Evolutionary conservation across 2,797 vertebrate genomes (phyloP).

Genomic region (Lacerta bilineata): DNA sequence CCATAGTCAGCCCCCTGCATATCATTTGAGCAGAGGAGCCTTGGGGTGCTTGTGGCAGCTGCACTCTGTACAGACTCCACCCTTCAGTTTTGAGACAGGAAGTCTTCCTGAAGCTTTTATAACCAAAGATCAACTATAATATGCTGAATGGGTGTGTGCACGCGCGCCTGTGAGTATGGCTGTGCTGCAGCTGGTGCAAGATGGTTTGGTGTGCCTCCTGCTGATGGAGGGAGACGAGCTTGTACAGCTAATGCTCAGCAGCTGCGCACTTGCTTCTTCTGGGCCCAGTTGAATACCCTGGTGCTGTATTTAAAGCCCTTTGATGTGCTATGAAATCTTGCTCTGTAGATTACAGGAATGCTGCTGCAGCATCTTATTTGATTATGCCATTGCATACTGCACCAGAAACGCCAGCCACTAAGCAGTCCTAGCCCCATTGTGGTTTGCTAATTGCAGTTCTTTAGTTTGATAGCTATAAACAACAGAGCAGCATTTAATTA

Average conservation of each 20-base stretch:
- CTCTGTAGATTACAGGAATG: too few relatives aligned
- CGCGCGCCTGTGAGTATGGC: too few relatives aligned
- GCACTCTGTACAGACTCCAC: too few relatives aligned
- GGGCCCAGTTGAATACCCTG: background rate
- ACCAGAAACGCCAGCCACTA: background rate
- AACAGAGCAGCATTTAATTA: conserved; percentile 6
- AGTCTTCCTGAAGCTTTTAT: too few relatives aligned
- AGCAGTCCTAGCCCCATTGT: background rate
- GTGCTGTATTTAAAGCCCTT: background rate
- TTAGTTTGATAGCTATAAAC: background rate
- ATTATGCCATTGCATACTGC: background rate
- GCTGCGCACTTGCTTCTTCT: background rate
- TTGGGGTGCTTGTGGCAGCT: too few relatives aligned
- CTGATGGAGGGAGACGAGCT: background rate
- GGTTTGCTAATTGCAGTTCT: background rate
- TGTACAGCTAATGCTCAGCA: background rate
- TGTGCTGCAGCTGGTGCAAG: background rate
- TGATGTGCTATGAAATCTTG: background rate
- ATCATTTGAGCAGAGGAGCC: too few relatives aligned
- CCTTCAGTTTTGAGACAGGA: too few relatives aligned
- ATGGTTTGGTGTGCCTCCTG: background rate
- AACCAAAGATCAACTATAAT: too few relatives aligned
- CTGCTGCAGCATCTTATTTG: background rate
- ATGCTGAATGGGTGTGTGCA: too few relatives aligned
- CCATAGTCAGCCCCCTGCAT: too few relatives aligned